Percentiles rank a stretch among this genome's conserved stretches.
These are phyloP conservation scores for Samia ricini DNA, from an alignment of 1,140 invertebrate species.

Conservation along the genomic window DNA sequence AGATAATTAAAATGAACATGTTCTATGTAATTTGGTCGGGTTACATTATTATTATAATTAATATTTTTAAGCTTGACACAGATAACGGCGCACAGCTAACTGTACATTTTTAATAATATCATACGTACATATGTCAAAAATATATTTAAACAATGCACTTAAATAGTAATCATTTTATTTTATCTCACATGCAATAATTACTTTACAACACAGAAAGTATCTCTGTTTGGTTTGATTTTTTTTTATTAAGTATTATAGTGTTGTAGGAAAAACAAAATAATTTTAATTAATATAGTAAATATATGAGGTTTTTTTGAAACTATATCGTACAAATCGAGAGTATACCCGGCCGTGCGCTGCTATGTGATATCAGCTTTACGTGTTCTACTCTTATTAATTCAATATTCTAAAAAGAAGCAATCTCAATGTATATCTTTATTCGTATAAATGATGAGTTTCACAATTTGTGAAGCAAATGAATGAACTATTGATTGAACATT, in stretches of 20 bases:
- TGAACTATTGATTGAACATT: not conserved
- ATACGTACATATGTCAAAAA: not conserved
- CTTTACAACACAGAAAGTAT: no score
- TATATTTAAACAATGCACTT: no score
- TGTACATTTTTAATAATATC: not conserved
- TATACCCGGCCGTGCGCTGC: not conserved
- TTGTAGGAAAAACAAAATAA: no score
- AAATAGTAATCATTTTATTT: no score
- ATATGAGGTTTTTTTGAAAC: no score
- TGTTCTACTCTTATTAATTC: not conserved
- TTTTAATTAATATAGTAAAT: no score
- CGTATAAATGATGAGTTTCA: not conserved
- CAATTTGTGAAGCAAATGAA: not conserved
- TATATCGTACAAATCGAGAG: not conserved
- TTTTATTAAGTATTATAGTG: no score
- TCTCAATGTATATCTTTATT: slow-evolving; percentile 1
- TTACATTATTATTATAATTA: slow-evolving; percentile 8
- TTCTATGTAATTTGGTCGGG: slow-evolving; percentile 7
- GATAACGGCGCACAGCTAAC: not conserved
- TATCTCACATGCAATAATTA: no score
- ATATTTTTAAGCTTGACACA: not conserved
- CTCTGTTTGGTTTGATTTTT: no score
- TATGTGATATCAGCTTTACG: not conserved
- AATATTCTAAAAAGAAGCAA: slow-evolving; percentile 8
- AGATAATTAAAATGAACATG: not conserved